Evolutionary conservation across 2,113 vertebrate species (phyloP), one percentile per base, ranked within the genome.

Genomic region (Sapayoa aenigma): DNA sequence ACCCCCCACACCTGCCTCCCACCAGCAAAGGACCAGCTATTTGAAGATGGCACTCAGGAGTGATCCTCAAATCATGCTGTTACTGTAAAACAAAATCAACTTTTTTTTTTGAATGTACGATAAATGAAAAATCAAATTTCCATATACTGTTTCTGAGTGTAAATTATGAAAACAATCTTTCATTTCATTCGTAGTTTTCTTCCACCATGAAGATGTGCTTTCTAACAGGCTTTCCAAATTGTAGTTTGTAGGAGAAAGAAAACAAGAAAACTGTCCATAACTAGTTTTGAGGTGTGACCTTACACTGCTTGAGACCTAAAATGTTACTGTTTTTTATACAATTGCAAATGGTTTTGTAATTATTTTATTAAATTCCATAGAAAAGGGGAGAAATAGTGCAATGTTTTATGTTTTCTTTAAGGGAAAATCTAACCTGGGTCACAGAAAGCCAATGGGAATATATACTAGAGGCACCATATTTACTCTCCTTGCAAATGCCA

Each of bases 331-430:
- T 88, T 53, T 18, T 93, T 92, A 69, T 73, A 78, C 50, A 84
- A 86, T 93, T 93, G 76, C 59, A 96, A 94, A 60, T 76, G 59
- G 27, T 95, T 97, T 94, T 87, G 69, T 67, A 69, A 87, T 90
- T 91, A 93, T 95, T 95, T 93, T 93, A 74, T 79, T 94, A 60
- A 77, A 88, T 93, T 95, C 91, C 35, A 65, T 53, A 77, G 33
- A 30, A 89, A 84, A 95, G 30, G 39, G 91, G 93, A 88, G 30
- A 18, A 87, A 88, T 41, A 53, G n/a, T 30, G 11, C 22, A 78
- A 27, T 65, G 11, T 11, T 84, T 67, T 44, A 83, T 90, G 18
- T 60, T 92, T 86, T 90, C 55, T 93, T 92, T 84, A 84, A 93
- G 44, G 65, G 33, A 88, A 94, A 94, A 93, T 16, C 39, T 94